These are phyloP conservation scores for Chionodraco myersi DNA, from an alignment of 2,113 vertebrate species.

Conservation along the genomic window DNA sequence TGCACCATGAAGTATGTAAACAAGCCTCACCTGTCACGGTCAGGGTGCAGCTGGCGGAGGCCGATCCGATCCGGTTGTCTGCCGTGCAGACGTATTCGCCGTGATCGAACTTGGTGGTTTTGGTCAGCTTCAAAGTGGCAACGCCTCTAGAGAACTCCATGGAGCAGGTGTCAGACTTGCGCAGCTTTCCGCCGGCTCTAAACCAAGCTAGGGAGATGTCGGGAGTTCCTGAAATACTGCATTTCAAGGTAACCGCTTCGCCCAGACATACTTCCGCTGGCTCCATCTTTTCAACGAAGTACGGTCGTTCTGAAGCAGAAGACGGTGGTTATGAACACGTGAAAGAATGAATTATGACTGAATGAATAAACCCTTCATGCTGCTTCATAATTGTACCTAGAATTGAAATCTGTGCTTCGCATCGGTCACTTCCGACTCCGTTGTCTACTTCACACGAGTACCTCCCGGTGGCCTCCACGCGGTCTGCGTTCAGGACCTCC, in stretches of 20 bases:
- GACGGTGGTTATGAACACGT: slow-evolving; percentile 41
- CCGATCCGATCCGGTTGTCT: slow-evolving; percentile 87
- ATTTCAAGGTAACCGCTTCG: slow-evolving; percentile 82
- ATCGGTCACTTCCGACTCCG: slow-evolving; percentile 86
- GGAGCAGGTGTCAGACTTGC: slow-evolving; percentile 86
- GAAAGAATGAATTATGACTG: slow-evolving; percentile 6
- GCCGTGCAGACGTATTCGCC: slow-evolving; percentile 90
- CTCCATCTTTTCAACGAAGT: slow-evolving; percentile 87
- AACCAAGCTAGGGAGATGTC: slow-evolving; percentile 92
- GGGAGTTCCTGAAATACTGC: slow-evolving; percentile 87
- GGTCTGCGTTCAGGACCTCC: slow-evolving; percentile 84
- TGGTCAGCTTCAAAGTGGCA: slow-evolving; percentile 86
- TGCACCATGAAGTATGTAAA: background rate
- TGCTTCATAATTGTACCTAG: slow-evolving; percentile 71
- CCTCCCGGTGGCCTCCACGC: slow-evolving; percentile 85
- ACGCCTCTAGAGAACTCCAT: slow-evolving; percentile 89
- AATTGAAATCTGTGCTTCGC: slow-evolving; percentile 85
- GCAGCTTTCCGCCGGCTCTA: slow-evolving; percentile 88
- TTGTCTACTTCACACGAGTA: slow-evolving; percentile 91
- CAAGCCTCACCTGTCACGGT: slow-evolving; percentile 83
- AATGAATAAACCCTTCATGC: slow-evolving; percentile 52
- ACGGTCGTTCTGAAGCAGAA: slow-evolving; percentile 86
- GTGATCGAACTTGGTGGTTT: slow-evolving; percentile 83
- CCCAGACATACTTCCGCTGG: slow-evolving; percentile 85
- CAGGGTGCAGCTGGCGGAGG: slow-evolving; percentile 85